Evolutionary conservation across 2,888 invertebrate species (phyloP).

Genomic region (Rhopalosiphum nymphaeae): DNA sequence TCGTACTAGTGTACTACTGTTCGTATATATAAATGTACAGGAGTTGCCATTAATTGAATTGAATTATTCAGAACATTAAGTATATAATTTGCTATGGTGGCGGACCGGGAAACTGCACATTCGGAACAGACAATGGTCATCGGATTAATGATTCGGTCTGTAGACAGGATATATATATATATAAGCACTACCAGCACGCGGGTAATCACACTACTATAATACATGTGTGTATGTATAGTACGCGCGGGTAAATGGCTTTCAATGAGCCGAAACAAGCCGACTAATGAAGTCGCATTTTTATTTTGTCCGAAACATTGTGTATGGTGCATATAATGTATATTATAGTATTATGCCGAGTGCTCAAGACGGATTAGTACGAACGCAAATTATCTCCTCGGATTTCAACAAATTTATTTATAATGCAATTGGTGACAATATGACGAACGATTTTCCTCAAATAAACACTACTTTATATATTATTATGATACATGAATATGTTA

Average conservation of each 20-base stretch:
- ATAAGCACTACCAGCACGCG: not conserved
- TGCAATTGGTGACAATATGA: not conserved
- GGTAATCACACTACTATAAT: slow-evolving; percentile 35
- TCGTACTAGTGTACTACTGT: not conserved
- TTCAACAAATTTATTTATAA: not conserved
- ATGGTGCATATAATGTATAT: not conserved
- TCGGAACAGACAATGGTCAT: slow-evolving; percentile 56
- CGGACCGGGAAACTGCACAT: slow-evolving; percentile 39
- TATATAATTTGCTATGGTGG: slow-evolving; percentile 21
- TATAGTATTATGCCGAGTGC: slow-evolving; percentile 13
- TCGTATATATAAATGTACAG: not conserved
- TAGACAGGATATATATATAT: slow-evolving; percentile 9
- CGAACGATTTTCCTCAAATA: not conserved
- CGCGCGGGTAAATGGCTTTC: slow-evolving; percentile 46
- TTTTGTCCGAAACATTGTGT: slow-evolving; percentile 32
- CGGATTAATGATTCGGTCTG: slow-evolving; percentile 48
- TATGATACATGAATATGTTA: not conserved
- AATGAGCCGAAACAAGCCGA: slow-evolving; percentile 47
- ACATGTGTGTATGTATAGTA: not conserved
- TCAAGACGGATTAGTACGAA: slow-evolving; percentile 21
- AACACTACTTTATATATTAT: not conserved
- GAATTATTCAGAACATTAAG: slow-evolving; percentile 64
- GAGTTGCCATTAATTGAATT: slow-evolving; percentile 56
- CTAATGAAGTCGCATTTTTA: slow-evolving; percentile 64
- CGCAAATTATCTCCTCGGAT: slow-evolving; percentile 29